These are phyloP conservation scores for Forficula auricularia DNA, from an alignment of 1,140 invertebrate genomes.

Conservation along the genomic window DNA sequence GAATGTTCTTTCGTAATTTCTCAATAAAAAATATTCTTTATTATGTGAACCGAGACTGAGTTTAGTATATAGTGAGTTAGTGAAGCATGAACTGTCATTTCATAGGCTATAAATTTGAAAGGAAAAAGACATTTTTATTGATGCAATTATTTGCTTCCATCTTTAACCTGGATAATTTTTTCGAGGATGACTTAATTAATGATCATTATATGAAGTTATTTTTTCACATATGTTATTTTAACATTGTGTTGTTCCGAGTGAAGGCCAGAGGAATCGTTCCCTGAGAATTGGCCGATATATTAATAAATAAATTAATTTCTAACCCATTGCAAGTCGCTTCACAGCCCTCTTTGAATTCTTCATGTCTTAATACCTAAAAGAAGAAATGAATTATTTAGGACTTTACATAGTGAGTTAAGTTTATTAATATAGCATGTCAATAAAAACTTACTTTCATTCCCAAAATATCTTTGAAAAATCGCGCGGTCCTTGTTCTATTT, in stretches of 20 bases:
- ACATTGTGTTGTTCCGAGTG: too few relatives aligned
- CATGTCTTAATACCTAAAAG: conserved; percentile 73
- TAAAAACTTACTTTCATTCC: conserved; percentile 71
- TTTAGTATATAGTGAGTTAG: too few relatives aligned
- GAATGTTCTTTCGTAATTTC: too few relatives aligned
- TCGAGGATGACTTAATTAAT: neutral
- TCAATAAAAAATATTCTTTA: too few relatives aligned
- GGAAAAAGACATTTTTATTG: neutral
- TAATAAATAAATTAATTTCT: conserved; percentile 17
- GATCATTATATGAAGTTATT: neutral
- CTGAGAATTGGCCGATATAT: neutral
- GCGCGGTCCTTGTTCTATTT: conserved; percentile 60
- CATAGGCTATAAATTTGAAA: too few relatives aligned
- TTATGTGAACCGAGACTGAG: too few relatives aligned
- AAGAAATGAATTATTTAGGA: conserved; percentile 5
- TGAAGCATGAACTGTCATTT: too few relatives aligned
- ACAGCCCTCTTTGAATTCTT: conserved; percentile 92
- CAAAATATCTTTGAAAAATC: conserved; percentile 76
- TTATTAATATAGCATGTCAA: neutral
- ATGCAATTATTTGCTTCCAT: neutral
- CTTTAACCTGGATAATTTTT: neutral
- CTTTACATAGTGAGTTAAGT: neutral
- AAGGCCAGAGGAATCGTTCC: neutral
- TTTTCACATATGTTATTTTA: neutral
- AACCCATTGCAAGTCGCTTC: conserved; percentile 93